These are phyloP conservation scores for Acholoe squamosa DNA, from an alignment of 2,888 invertebrate species.

Conservation along the genomic window DNA sequence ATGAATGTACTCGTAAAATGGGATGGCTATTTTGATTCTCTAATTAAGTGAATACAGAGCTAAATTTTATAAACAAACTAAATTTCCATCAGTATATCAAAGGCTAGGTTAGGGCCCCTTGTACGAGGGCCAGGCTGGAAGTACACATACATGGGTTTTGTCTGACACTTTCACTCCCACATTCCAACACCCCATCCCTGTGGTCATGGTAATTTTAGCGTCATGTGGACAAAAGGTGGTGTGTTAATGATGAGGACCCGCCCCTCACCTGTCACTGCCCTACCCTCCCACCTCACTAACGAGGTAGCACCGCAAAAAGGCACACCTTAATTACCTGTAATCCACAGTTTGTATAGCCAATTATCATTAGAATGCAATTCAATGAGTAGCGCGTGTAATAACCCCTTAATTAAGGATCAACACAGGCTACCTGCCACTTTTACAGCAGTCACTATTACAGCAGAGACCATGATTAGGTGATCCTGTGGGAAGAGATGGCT, in stretches of 20 bases:
- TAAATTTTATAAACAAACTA: too few species aligned
- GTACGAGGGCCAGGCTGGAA: too few species aligned
- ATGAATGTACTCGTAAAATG: too few species aligned
- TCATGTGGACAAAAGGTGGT: background rate
- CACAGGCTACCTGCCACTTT: background rate
- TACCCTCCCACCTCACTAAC: background rate
- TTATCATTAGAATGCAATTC: constrained; percentile 32
- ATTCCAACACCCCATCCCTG: background rate
- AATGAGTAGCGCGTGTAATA: background rate
- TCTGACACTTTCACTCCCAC: background rate
- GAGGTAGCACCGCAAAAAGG: background rate
- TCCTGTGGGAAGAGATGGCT: background rate
- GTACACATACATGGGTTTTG: too few species aligned
- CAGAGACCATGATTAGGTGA: background rate
- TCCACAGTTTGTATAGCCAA: background rate
- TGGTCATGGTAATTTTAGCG: background rate
- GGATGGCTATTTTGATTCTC: too few species aligned
- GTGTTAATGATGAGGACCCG: constrained; percentile 20
- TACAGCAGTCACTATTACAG: background rate
- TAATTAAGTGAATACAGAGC: too few species aligned
- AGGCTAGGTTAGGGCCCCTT: too few species aligned
- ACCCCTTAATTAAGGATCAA: constrained; percentile 26
- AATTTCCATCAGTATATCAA: too few species aligned
- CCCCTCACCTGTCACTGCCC: constrained; percentile 8
- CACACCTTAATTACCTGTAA: constrained; percentile 7